A percentile compares a stretch with the other conserved stretches of the same genome.
Evolutionary conservation across 1,140 invertebrate genomes (phyloP).

Genomic region (Calliphora vicina): DNA sequence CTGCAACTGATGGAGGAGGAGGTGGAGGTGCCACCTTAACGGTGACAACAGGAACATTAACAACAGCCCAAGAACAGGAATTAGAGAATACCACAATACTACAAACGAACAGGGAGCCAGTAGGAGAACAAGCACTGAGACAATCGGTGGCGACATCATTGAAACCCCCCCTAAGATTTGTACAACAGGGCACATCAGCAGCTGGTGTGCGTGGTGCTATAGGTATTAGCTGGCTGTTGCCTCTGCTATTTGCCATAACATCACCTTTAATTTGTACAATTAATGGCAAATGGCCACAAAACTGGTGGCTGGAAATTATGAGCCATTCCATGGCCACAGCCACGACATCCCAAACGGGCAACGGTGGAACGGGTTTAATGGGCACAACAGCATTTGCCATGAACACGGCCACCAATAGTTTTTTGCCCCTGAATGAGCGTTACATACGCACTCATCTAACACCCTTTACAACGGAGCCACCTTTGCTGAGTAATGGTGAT

Average conservation of each 20-base stretch:
- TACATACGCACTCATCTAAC: slow-evolving; percentile 12
- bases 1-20: too few species aligned
- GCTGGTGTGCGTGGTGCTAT: slow-evolving; percentile 57
- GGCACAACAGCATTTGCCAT: neutral
- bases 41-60: neutral
- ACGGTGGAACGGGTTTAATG: neutral
- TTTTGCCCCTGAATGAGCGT: neutral
- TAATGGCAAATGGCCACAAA: slow-evolving; percentile 59
- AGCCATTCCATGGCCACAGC: slow-evolving; percentile 36
- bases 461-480: slow-evolving; percentile 8
- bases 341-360: neutral
- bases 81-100: neutral
- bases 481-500: slow-evolving; percentile 20
- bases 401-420: neutral
- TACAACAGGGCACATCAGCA: neutral
- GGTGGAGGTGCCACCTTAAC: neutral
- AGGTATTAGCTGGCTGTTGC: slow-evolving; percentile 61
- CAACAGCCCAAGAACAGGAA: neutral
- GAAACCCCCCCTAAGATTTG: neutral
- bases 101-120: neutral
- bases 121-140: neutral
- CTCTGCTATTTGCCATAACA: slow-evolving; percentile 58
- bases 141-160: neutral
- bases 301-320: slow-evolving; percentile 60
- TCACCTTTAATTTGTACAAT: slow-evolving; percentile 62